Evolutionary conservation across 1,140 invertebrate species (phyloP).

Genomic region (Tetramorium parvispinum): DNA sequence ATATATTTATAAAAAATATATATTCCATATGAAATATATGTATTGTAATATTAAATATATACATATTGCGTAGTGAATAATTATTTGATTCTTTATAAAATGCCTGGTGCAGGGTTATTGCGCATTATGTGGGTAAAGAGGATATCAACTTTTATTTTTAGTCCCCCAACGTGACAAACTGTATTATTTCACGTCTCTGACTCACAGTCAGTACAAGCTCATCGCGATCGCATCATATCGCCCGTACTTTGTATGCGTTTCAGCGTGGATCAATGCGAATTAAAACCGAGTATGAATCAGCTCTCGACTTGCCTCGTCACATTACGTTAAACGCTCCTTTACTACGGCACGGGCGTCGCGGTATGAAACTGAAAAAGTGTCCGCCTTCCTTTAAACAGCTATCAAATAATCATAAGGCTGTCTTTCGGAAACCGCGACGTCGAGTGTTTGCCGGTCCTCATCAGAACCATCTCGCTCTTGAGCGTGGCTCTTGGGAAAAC

Average conservation of each 20-base stretch:
- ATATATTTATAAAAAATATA: too few relatives aligned
- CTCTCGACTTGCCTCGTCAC: neutral
- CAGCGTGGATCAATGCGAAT: slow-evolving; percentile 1
- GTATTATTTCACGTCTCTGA: neutral
- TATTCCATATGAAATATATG: too few relatives aligned
- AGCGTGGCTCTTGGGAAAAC: neutral
- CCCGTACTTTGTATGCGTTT: slow-evolving; percentile 3
- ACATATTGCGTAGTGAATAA: neutral
- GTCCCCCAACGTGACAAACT: neutral
- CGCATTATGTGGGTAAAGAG: neutral
- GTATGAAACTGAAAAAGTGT: neutral
- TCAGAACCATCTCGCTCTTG: too few relatives aligned
- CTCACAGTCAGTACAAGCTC: neutral
- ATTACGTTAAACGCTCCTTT: neutral
- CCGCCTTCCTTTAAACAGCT: slow-evolving; percentile 13
- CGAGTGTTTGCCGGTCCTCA: neutral
- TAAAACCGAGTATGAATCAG: slow-evolving; percentile 34
- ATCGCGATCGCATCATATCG: slow-evolving; percentile 11
- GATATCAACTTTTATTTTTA: slow-evolving; percentile 18
- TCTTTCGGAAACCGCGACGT: neutral
- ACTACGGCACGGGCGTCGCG: too few relatives aligned
- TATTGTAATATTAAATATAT: neutral
- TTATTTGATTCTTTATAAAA: slow-evolving; percentile 1
- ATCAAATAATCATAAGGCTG: slow-evolving; percentile 11
- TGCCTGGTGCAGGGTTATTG: neutral